A percentile compares a stretch with the other conserved stretches of the same genome.
Conservation (phyloP, 2,797 vertebrate genomes). For the Nyctibius grandis region DNA sequence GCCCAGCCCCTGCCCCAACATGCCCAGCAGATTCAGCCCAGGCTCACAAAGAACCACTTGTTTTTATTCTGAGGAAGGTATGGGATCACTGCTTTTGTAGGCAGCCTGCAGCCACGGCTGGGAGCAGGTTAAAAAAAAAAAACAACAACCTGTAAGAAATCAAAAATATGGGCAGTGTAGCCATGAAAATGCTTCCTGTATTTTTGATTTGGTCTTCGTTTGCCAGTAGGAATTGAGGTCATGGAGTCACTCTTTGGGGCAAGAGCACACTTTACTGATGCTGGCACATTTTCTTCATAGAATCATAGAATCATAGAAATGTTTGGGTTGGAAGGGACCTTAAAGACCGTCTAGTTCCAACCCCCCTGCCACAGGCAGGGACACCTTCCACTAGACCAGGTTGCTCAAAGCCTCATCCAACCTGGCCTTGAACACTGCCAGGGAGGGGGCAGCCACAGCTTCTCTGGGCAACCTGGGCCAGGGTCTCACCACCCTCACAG, state of each 20-base stretch:
- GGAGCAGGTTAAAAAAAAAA: neutral
- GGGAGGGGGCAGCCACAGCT: too few relatives aligned
- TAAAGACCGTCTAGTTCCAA: too few relatives aligned
- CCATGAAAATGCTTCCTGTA: neutral
- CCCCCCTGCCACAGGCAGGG: too few relatives aligned
- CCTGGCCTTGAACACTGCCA: too few relatives aligned
- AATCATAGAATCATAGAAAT: too few relatives aligned
- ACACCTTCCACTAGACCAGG: too few relatives aligned
- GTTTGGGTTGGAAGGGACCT: too few relatives aligned
- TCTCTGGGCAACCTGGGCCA: too few relatives aligned
- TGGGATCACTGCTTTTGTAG: neutral
- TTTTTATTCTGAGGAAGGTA: neutral
- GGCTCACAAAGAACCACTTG: rapidly evolving
- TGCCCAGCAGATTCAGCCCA: neutral
- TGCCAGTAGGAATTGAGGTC: neutral
- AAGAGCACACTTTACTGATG: neutral
- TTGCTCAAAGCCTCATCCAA: too few relatives aligned
- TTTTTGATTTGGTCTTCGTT: neutral
- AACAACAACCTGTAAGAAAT: neutral
- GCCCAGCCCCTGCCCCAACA: neutral
- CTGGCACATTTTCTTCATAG: neutral
- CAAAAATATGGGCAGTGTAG: neutral
- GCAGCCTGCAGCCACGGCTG: neutral
- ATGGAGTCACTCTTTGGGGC: neutral
- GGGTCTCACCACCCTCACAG: too few relatives aligned